Conservation (phyloP, 2,797 vertebrate species). For the Hylomyscus alleni region DNA sequence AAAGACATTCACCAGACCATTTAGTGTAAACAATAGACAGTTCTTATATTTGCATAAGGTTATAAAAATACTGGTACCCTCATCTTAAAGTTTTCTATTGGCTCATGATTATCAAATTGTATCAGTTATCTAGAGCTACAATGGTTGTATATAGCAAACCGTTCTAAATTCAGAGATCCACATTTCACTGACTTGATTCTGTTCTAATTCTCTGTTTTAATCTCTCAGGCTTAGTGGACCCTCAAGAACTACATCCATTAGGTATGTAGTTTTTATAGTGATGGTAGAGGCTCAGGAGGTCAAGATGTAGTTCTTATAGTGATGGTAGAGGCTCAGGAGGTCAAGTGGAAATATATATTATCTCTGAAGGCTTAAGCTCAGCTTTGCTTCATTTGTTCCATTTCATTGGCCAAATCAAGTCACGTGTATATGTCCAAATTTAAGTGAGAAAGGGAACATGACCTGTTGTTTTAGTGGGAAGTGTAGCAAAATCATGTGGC, state of each 20-base stretch:
- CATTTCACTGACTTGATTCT: neutral
- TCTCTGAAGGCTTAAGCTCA: conserved; percentile 38
- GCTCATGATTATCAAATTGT: conserved; percentile 32
- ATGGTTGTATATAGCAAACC: neutral
- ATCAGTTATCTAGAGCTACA: neutral
- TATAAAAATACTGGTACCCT: conserved; percentile 5
- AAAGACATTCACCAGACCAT: neutral
- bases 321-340: neutral
- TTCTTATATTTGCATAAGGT: neutral
- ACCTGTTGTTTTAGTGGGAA: conserved; percentile 38
- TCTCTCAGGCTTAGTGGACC: neutral
- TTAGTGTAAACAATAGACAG: conserved; percentile 11
- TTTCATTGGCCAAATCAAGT: conserved; percentile 42
- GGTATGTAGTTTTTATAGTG: neutral
- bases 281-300: neutral
- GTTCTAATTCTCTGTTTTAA: neutral
- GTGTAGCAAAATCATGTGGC: conserved; percentile 14
- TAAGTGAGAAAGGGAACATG: conserved; percentile 36
- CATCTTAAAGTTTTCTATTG: conserved; percentile 41
- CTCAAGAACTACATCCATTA: too few species aligned
- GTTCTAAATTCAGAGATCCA: conserved; percentile 36
- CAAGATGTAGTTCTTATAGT: conserved; percentile 15
- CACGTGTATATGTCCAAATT: conserved; percentile 6
- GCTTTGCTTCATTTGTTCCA: neutral
- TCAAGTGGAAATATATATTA: conserved; percentile 33